Evolutionary conservation across 2,113 vertebrate genomes (phyloP), one percentile per base, ranked within the genome.

Genomic region (Synchiropus splendidus): DNA sequence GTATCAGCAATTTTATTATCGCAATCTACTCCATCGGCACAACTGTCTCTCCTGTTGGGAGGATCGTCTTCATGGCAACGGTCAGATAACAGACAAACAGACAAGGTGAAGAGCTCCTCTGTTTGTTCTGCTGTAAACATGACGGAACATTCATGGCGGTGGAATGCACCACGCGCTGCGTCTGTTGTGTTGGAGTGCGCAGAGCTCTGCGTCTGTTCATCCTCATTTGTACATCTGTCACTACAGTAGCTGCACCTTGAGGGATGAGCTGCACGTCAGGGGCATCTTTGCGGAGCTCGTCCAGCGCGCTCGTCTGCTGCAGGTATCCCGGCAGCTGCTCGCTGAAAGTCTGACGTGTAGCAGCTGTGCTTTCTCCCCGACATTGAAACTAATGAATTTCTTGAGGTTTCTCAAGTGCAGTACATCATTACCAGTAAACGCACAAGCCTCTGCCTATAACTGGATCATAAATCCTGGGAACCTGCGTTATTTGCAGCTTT

Each of bases 101-200:
- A 71, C 63, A 61, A 57, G 68, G 51, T 49, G 49, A 73, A 72
- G 67, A 18, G 49, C 55, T 70, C 42, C 47, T 59, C 50, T 70
- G 70, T 79, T 77, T 79, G 68, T 61, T 60, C 56, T 66, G 67
- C 57, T 62, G 48, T 77, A 75, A 76, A 76, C 72, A 76, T 62
- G 51, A 75, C 74, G 68, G 72, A 50, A 59, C 63, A 72, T 74
- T 70, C 64, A 75, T 72, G 63, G 49, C 37, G 47, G 14, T 54
- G 71, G 59, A 74, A 73, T 64, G 69, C 50, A 39, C 31, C 9
- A 43, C 49, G 55, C 42, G 42, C 48, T 46, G 38, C 46, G 32
- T 41, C 40, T 45, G 32, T 58, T 44, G 50, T 69, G 39, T 53
- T 51, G 58, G 49, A 37, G 55, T 61, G 31, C 49, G 53, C 12